Percentiles rank a stretch among this genome's conserved stretches.
Evolutionary conservation across 1,140 invertebrate genomes (phyloP).

Genomic region (Zophobas atratus): DNA sequence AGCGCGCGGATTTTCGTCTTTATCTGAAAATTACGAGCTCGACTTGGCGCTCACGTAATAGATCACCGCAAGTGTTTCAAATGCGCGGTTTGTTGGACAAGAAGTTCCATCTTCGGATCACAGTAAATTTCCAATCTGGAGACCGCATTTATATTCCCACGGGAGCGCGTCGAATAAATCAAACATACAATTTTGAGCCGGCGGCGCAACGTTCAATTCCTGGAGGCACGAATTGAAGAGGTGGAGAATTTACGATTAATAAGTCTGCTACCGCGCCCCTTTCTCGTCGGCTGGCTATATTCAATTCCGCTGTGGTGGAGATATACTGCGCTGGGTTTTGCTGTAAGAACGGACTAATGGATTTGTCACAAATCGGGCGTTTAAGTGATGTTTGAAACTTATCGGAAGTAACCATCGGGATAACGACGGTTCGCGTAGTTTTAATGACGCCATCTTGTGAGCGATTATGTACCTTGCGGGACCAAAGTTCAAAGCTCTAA

Average conservation of each 20-base stretch:
- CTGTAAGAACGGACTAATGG: slow-evolving; percentile 10
- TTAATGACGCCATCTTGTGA: too few relatives aligned
- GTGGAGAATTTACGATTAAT: slow-evolving; percentile 35
- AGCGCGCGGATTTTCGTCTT: not conserved
- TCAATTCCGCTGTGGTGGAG: slow-evolving; percentile 3
- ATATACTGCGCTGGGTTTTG: not conserved
- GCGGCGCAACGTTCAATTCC: slow-evolving; percentile 31
- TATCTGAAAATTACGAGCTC: not conserved
- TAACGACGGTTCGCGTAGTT: not conserved
- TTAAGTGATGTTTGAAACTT: slow-evolving; percentile 17
- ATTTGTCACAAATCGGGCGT: slow-evolving; percentile 28
- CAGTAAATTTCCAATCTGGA: slow-evolving; percentile 31
- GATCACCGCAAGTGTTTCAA: slow-evolving; percentile 3
- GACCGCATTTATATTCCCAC: slow-evolving; percentile 31
- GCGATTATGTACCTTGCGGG: too few relatives aligned
- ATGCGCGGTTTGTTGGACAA: slow-evolving; percentile 16
- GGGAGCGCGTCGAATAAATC: slow-evolving; percentile 35
- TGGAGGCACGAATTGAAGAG: slow-evolving; percentile 28
- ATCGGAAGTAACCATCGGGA: slow-evolving; percentile 21
- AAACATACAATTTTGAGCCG: slow-evolving; percentile 35
- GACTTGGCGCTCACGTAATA: not conserved
- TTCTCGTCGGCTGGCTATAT: slow-evolving; percentile 11
- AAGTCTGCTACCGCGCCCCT: slow-evolving; percentile 21
- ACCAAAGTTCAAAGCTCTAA: too few relatives aligned
- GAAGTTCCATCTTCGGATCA: slow-evolving; percentile 17